Base-by-base conservation (phyloP, 2,888 invertebrate genomes). In the Dynastes grantii region DNA sequence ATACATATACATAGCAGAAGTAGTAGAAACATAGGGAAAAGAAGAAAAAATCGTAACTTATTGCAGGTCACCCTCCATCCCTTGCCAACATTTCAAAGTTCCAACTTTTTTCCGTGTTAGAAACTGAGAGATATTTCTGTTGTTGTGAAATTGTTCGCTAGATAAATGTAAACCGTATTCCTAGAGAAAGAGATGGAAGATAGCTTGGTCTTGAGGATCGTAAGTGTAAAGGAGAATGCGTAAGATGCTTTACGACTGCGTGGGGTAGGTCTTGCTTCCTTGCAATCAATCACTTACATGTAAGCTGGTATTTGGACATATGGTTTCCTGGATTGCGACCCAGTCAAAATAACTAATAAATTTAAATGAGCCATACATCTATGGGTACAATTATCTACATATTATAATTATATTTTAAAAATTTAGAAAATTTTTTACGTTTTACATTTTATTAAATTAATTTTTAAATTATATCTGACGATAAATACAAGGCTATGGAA, bases 271-370 rank as follows among this genome's bases (percentile, higher is more conserved):
- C 82, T 84, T 83, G 82, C 84, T 85, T 85, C 85, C 85, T 83
- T 78, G 83, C 82, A 82, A 85, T 85, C 82, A 83, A 85, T 85
- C 85, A 84, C 83, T 81, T 81, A 78, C n/a, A 22, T 67, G n/a
- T n/a, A 83, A 83, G 76, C 81, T 84, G 83, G 83, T 84, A 83
- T 85, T 84, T 84, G 83, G 84, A 85, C 85, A 84, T 84, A 84
- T 83, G 81, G 84, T 85, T 85, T 85, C 85, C 85, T 83, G 85
- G 84, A 83, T 84, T 68, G 58, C 53, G 22, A 6, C 58, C 5
- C 6, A 73, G 75, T 78, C 78, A 78, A 75, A 78, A 78, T 75
- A 78, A 51, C 53, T 67, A 65, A 76, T 76, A 76, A 76, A 63
- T 76, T 76, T 64, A 68, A 49, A 49, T 22, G 9, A 27, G 11